phyloP scores from a whole-genome alignment of 1,140 invertebrate species.

The Tetraneura akinire region DNA sequence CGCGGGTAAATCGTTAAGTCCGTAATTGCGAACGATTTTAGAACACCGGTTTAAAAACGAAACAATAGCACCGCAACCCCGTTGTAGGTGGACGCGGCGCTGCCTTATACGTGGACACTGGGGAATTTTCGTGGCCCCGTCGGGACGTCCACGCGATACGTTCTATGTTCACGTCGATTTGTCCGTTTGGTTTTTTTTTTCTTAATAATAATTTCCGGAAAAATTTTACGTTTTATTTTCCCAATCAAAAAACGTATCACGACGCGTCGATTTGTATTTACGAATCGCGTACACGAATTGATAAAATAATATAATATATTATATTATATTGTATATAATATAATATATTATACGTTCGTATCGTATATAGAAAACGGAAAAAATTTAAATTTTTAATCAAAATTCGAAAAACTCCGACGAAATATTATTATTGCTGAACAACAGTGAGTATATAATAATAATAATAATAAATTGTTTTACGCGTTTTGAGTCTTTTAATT shows the following conservation, averaged over 20 bases:
- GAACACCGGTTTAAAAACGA: conserved; percentile 12
- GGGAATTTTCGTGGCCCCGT: not conserved
- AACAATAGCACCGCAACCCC: conserved; percentile 53
- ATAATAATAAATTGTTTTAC: no score
- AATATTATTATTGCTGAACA: no score
- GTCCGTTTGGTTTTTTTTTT: not conserved
- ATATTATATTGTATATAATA: no score
- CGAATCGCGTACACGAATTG: not conserved
- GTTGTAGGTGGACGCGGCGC: conserved; percentile 12
- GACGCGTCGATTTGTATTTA: not conserved
- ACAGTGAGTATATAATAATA: no score
- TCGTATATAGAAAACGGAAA: no score
- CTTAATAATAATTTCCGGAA: no score
- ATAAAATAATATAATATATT: no score
- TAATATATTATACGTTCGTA: no score
- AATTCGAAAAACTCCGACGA: no score
- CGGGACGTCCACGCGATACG: not conserved
- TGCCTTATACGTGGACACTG: not conserved
- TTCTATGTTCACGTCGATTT: not conserved
- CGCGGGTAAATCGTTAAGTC: conserved; percentile 50
- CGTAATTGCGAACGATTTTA: conserved; percentile 50
- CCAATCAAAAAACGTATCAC: not conserved
- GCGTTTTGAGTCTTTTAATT: no score
- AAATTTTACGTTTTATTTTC: not conserved
- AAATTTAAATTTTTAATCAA: no score